Conservation (phyloP, 2,888 invertebrate genomes). For the Hemaris fuciformis region DNA sequence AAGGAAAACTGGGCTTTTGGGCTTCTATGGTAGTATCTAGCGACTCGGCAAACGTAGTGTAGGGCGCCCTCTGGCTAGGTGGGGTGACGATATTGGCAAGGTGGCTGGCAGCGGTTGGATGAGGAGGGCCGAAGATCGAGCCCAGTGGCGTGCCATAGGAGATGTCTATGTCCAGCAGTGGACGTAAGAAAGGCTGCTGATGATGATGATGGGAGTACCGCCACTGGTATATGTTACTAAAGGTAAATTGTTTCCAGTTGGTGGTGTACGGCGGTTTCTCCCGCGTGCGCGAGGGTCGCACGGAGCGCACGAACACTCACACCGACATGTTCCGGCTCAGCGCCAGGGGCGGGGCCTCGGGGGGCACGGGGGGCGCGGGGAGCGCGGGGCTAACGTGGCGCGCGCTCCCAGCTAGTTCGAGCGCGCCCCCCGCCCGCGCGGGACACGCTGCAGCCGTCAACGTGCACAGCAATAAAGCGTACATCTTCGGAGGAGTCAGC, state of each 20-base stretch:
- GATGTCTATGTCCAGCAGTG: too few relatives aligned
- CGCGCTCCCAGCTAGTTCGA: slow-evolving; percentile 34
- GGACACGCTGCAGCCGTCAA: slow-evolving; percentile 84
- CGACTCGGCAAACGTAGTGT: too few relatives aligned
- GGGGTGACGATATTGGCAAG: too few relatives aligned
- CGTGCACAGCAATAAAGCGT: slow-evolving; percentile 84
- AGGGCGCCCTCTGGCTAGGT: too few relatives aligned
- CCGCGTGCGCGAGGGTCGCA: slow-evolving; percentile 61
- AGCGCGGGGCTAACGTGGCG: slow-evolving; percentile 52
- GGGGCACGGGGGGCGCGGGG: slow-evolving; percentile 29
- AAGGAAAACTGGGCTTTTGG: too few relatives aligned
- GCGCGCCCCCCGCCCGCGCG: slow-evolving; percentile 88
- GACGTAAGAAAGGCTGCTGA: too few relatives aligned
- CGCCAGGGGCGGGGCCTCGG: slow-evolving; percentile 9
- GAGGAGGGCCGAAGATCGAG: too few relatives aligned
- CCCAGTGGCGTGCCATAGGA: too few relatives aligned
- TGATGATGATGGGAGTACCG: too few relatives aligned
- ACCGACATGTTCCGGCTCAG: slow-evolving; percentile 66
- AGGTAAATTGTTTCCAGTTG: slow-evolving; percentile 40
- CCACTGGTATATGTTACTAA: background rate
- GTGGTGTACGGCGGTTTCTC: slow-evolving; percentile 75
- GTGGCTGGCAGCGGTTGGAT: too few relatives aligned
- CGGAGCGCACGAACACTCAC: slow-evolving; percentile 66
- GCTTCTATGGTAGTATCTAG: too few relatives aligned
- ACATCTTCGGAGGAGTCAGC: slow-evolving; percentile 92